Conservation (phyloP, 2,113 vertebrate genomes). For the Macrotis lagotis region DNA sequence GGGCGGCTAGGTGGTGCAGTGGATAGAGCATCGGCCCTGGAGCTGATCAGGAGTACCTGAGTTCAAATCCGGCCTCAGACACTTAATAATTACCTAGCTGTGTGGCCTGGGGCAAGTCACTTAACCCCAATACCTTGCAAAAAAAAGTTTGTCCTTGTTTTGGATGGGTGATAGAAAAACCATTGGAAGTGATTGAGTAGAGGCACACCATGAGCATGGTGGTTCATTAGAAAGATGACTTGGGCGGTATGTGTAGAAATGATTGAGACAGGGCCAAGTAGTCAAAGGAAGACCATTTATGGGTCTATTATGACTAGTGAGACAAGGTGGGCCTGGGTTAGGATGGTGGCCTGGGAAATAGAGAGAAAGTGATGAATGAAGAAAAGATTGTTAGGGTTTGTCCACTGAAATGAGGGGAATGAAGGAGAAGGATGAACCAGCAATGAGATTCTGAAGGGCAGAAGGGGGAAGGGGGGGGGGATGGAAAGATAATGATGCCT, state of each 20-base stretch:
- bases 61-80: no score
- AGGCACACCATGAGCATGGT: no score
- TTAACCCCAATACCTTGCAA: no score
- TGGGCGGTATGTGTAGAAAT: background rate
- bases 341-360: no score
- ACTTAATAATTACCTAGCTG: no score
- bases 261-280: no score
- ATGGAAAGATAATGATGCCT: background rate
- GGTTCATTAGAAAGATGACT: slow-evolving; percentile 9
- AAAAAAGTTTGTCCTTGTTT: background rate
- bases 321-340: background rate
- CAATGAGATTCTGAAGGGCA: background rate
- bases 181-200: background rate
- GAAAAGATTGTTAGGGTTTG: background rate
- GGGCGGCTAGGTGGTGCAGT: no score
- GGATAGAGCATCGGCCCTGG: no score
- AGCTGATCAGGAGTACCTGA: no score
- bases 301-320: background rate
- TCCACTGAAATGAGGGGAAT: background rate
- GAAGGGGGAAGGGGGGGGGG: background rate
- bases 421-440: background rate
- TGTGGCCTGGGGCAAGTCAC: no score
- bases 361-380: no score
- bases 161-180: background rate
- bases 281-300: background rate